Evolutionary conservation across 2,113 vertebrate genomes (phyloP).

Genomic region (Euleptes europaea): DNA sequence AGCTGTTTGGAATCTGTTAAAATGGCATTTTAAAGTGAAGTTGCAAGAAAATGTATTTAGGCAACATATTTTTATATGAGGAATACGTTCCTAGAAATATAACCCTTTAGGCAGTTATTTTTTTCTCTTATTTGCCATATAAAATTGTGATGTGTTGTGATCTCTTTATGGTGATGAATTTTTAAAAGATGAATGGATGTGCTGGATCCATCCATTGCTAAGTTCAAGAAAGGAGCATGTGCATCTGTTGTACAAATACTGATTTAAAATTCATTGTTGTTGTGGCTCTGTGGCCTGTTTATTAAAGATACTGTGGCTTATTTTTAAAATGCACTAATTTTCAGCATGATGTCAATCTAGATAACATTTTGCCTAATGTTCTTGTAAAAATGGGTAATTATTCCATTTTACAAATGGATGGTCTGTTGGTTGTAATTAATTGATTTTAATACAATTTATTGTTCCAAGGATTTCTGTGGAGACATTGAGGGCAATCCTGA

Average conservation of each 20-base stretch:
- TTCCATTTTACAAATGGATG: too few species aligned
- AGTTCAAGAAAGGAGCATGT: background rate
- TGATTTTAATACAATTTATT: background rate
- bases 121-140: background rate
- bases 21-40: constrained; percentile 10
- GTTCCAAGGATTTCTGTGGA: background rate
- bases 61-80: constrained; percentile 15
- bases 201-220: background rate
- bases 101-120: background rate
- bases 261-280: too few species aligned
- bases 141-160: constrained; percentile 13
- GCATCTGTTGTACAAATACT: constrained; percentile 22
- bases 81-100: constrained; percentile 18
- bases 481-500: background rate
- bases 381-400: background rate
- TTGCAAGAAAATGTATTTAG: background rate
- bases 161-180: constrained; percentile 30
- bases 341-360: background rate
- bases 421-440: background rate
- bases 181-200: background rate
- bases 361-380: background rate
- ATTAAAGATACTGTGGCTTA: background rate
- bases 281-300: background rate
- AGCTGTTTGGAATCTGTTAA: background rate
- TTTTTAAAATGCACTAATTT: background rate